Evolutionary conservation across 2,797 vertebrate species (phyloP), one percentile per base, ranked within the genome.

Genomic region (Melanotaenia boesemani): DNA sequence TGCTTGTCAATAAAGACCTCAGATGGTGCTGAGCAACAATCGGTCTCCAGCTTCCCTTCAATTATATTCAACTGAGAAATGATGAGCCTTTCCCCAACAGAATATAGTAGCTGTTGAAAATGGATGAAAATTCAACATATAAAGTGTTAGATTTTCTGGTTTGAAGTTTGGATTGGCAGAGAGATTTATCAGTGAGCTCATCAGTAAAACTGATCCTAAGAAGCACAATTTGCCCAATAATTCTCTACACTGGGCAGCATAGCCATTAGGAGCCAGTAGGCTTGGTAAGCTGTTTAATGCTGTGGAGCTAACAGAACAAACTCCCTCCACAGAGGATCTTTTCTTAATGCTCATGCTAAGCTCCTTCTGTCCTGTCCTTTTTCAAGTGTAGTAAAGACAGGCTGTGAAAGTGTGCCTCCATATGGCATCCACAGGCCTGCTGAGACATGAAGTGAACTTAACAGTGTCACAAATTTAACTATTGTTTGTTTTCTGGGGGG

Each of bases 301-400:
- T 55, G 77, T 66, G 77, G 50, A 79, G 64, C 63, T 44, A 37
- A 67, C 32, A 63, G 68, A 72, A 62, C 70, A 60, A 84, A 76
- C 70, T 61, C 70, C 77, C 72, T 77, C 74, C 79, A 64, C 72
- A 73, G 56, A 66, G 71, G 79, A 84, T 77, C 83, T 85, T 70
- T 55, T 78, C 68, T 72, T 80, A 84, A 84, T 77, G 67, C 84
- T 74, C 30, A 46, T 73, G 64, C 76, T 88, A 87, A 91, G 79
- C 88, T 66, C 79, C 85, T 80, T 91, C 88, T 90, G 88, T 50
- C 71, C 75, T 16, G 15, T 75, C 70, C 70, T 74, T 55, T 62
- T 54, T 70, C 39, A 0, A 28, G 61, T 58, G 30, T 63, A 34
- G 63, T 58, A 26, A 74, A 57, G 26, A 61, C 52, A 52, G 44